Evolutionary conservation across 1,140 invertebrate genomes (phyloP).

Genomic region (Sarcophaga bullata): DNA sequence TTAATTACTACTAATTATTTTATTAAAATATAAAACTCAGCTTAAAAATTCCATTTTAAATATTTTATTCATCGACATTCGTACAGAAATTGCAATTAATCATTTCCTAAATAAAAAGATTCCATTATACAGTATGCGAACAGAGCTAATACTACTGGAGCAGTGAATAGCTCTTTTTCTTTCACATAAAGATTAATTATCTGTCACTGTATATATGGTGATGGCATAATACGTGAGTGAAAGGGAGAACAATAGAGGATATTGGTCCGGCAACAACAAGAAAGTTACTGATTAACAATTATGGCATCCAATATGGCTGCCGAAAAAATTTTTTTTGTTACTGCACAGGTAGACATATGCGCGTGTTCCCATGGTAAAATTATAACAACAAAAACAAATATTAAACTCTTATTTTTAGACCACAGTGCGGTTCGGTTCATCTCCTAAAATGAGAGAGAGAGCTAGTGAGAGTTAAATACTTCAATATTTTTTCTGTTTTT

Average conservation of each 20-base stretch:
- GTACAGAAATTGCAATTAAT: no score
- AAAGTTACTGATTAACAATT: slow-evolving; percentile 28
- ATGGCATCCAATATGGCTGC: slow-evolving; percentile 42
- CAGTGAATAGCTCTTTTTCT: not conserved
- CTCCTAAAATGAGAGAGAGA: no score
- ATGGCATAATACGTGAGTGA: not conserved
- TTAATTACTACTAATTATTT: no score
- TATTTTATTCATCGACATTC: no score
- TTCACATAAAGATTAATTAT: slow-evolving; percentile 1
- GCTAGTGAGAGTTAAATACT: no score
- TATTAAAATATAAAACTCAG: no score
- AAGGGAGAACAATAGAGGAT: not conserved
- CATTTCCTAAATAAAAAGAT: no score
- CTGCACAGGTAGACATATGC: slow-evolving; percentile 56
- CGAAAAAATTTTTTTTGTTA: slow-evolving; percentile 8
- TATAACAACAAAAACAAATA: slow-evolving; percentile 47
- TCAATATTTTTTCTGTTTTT: no score
- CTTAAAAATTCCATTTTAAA: no score
- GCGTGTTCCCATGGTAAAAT: slow-evolving; percentile 43
- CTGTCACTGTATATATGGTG: not conserved
- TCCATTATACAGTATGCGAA: no score
- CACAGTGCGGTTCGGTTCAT: no score
- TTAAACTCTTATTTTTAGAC: not conserved
- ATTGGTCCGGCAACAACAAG: not conserved
- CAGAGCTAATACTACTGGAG: no score